Evolutionary conservation across 2,113 vertebrate genomes (phyloP).

Genomic region (Paedocypris sp.): DNA sequence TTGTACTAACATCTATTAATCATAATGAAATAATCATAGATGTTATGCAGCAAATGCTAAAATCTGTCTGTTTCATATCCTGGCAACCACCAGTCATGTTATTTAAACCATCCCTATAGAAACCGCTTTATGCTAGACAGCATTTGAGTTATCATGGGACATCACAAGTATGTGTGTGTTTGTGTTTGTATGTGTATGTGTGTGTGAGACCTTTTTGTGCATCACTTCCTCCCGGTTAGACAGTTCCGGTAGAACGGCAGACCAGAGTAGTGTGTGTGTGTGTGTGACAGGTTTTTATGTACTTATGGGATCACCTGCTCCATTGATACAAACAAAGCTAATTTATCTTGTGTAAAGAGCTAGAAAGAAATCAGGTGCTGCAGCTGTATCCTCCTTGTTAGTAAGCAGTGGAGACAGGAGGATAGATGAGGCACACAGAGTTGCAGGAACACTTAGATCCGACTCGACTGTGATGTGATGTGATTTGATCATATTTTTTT

Average conservation of each 20-base stretch:
- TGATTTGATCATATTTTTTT: constrained; percentile 30
- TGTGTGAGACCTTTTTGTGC: too few species aligned
- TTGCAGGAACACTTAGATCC: constrained; percentile 7
- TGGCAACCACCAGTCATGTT: too few species aligned
- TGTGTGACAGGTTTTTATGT: background rate
- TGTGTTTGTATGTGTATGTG: too few species aligned
- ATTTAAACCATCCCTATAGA: too few species aligned
- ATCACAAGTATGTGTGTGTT: too few species aligned
- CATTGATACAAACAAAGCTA: background rate
- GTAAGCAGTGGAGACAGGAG: background rate
- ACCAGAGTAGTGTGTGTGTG: background rate
- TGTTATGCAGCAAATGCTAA: too few species aligned
- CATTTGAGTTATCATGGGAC: too few species aligned
- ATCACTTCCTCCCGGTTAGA: background rate
- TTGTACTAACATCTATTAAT: too few species aligned
- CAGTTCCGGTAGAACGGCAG: background rate
- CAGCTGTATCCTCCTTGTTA: background rate
- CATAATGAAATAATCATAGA: too few species aligned
- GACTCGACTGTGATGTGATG: background rate
- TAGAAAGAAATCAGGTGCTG: background rate
- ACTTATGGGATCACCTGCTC: background rate
- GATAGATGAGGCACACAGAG: background rate
- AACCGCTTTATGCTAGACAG: too few species aligned
- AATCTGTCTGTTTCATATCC: too few species aligned
- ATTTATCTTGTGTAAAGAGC: background rate